A percentile compares a stretch with the other conserved stretches of the same genome.
Conservation (phyloP, 2,888 invertebrate species). For the Ditula angustiorana region DNA sequence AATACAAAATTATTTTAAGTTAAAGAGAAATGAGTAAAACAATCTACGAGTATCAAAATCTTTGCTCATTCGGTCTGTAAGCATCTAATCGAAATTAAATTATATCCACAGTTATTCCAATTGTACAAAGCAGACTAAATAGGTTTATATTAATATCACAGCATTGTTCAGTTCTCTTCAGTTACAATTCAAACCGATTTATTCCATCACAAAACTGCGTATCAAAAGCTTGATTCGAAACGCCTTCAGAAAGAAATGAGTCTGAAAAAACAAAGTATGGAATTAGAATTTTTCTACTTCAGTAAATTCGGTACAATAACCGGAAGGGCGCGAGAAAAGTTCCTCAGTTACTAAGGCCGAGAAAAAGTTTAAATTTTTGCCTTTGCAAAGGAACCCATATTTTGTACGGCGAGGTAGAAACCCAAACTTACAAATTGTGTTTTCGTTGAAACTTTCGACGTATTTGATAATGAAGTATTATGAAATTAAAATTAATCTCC, state of each 20-base stretch:
- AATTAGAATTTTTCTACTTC: slow-evolving; percentile 52
- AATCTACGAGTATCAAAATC: too few species aligned
- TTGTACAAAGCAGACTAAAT: neutral
- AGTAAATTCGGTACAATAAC: slow-evolving; percentile 56
- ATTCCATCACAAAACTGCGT: slow-evolving; percentile 8
- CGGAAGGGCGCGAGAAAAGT: slow-evolving; percentile 50
- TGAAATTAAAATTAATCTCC: neutral
- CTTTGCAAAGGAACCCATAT: slow-evolving; percentile 5
- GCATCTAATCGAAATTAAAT: neutral
- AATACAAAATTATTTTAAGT: too few species aligned
- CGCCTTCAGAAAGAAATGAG: slow-evolving; percentile 34
- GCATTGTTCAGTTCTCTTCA: neutral
- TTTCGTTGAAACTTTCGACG: neutral
- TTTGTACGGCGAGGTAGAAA: slow-evolving; percentile 13
- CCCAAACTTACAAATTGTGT: slow-evolving; percentile 9
- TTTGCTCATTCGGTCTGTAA: too few species aligned
- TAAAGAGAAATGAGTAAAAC: too few species aligned
- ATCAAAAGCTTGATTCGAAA: slow-evolving; percentile 29
- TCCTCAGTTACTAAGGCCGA: slow-evolving; percentile 48
- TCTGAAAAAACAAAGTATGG: slow-evolving; percentile 50
- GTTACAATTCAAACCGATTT: slow-evolving; percentile 2
- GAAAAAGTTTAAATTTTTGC: slow-evolving; percentile 41
- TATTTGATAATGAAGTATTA: neutral
- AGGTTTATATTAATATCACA: neutral
- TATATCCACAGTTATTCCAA: neutral